Base-by-base conservation (phyloP, 2,113 vertebrate species). In the Entomyzon cyanotis region DNA sequence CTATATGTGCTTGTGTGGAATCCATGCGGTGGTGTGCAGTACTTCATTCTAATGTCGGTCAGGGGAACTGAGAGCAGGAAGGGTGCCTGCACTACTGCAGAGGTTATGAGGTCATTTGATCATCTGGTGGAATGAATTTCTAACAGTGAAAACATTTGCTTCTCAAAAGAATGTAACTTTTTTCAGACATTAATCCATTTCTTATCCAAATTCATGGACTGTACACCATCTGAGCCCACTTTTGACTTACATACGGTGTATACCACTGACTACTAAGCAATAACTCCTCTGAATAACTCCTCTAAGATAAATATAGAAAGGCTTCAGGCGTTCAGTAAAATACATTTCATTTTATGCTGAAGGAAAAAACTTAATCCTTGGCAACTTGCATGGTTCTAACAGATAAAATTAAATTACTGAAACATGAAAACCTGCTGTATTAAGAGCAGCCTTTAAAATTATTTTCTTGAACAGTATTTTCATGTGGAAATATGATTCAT, bases 321-420 rank as follows among this genome's bases (percentile, higher is more conserved):
- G 52, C 84, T 92, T 89, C 69, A 84, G 69, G 91, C 80, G 1
- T 82, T 94, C 69, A 60, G 52, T 82, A 59, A 91, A 91, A 91
- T 67, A 31, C 9, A 64, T 78, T 92, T 77, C 41, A 42, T 81
- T 77, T 92, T 95, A 52, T 86, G 58, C 42, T 79, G 63, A 81
- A 89, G 87, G 35, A 75, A 83, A 86, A 41, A 94, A 82, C 79
- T 89, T 86, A 95, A 92, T 89, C 77, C 56, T 89, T 89, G 60
- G 22, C 49, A 87, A 87, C 73, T 68, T 93, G 37, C 52, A 67
- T 78, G 67, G 35, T 59, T 84, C 46, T 88, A 76, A 74, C 39
- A 90, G 77, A 95, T 87, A 85, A 95, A 94, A 91, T 89, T 60
- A 93, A 93, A 87, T 88, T 90, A 64, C 59, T 89, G 91, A 24